Base-by-base conservation (phyloP, 2,888 invertebrate species). In the Acrobeloides nanus region DNA sequence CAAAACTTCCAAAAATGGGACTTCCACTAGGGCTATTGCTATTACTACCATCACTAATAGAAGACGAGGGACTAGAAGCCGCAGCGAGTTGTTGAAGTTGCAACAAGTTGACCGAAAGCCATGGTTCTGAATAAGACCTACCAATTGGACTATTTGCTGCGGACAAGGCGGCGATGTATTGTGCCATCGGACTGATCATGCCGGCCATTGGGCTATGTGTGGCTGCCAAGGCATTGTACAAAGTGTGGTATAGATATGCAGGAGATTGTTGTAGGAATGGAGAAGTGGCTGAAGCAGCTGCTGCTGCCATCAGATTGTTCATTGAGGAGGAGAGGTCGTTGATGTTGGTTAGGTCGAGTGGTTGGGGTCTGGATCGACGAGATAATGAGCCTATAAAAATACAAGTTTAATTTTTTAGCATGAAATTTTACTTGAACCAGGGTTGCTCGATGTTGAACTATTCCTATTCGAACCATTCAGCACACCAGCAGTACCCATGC, bases 321-420 rank as follows among this genome's bases (percentile, higher is more conserved):
- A 15, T 49, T 26, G 27, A 49, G 10, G 49, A 33, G 15, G 35
- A 29, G 23, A 52, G 41, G 38, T 51, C 48, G 26, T 31, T 34
- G 26, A 41, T 34, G 17, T 46, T 46, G 12, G 58, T 51, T 32
- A 57, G 45, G 41, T 57, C 55, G 26, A 57, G 43, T 15, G 58
- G 58, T 12, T 59, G 59, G 6, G 58, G 58, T 18, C 58, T 50
- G 15, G 42, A 41, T 3, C 58, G 50, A 4, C 57, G 53, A 15
- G 53, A 47, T 24, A 54, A 32, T 4, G 53, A 42, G 17, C 46
- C 42, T 39, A 29, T 1, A 41, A 33, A n/a, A n/a, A n/a, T n/a
- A n/a, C n/a, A n/a, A n/a, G n/a, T n/a, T n/a, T n/a, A n/a, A n/a
- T n/a, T n/a, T n/a, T n/a, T n/a, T n/a, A n/a, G n/a, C n/a, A n/a